Evolutionary conservation across 2,113 vertebrate genomes (phyloP), one percentile per base, ranked within the genome.

Genomic region (Tachuris rubrigastra): DNA sequence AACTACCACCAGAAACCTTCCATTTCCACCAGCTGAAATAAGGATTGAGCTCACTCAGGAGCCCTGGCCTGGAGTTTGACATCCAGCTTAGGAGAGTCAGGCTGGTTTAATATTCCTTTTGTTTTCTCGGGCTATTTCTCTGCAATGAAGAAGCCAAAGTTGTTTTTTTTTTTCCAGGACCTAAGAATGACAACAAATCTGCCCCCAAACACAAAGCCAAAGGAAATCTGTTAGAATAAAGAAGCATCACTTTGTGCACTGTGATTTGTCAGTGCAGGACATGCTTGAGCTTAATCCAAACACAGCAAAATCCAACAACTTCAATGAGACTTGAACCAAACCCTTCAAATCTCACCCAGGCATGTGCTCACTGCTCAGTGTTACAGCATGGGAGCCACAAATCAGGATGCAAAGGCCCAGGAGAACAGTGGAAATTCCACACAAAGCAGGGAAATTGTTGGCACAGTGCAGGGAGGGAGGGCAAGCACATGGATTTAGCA

Each of bases 361-460:
- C 63, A 39, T 1, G 58, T 65, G 77, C 84, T 80, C 63, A 25
- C 10, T 2, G 11, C 33, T 44, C 56, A 6, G 80, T 12, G 8
- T 6, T 33, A 46, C 76, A 19, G 83, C 74, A 24, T 0, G 28
- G 78, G 58, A 89, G 89, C 66, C 85, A 76, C 12, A 52, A 66
- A 49, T 31, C 66, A 18, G 1, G 55, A 41, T 13, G 81, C 85
- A 90, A 42, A 74, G 49, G 89, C 50, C 59, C 89, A 52, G 87
- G 3, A 83, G 67, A 41, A 31, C 0, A 93, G 92, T 2, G 72
- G 65, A 72, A 90, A 75, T 85, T 39, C 86, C 92, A 94, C 85
- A 83, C 85, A 96, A 89, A 96, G 95, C 92, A 95, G 92, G 86
- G 88, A 16, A 84, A 44, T 65, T 16, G 8, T 21, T 27, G 91